A percentile compares a stretch with the other conserved stretches of the same genome.
phyloP scores from a whole-genome alignment of 2,888 invertebrate genomes.

The Macrophya alboannulata region DNA sequence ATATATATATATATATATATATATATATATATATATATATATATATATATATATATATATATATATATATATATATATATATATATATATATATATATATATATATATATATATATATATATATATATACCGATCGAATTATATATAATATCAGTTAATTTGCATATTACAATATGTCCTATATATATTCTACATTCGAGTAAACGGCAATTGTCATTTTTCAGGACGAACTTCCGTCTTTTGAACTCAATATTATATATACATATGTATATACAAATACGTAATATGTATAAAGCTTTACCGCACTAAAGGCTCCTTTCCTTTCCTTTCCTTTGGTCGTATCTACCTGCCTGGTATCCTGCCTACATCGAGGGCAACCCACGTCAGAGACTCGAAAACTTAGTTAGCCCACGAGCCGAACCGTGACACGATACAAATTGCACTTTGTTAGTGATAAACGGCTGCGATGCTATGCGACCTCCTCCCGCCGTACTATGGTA shows the following conservation, averaged over 20 bases:
- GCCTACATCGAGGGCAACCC: neutral
- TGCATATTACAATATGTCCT: too few species aligned
- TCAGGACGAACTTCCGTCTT: neutral
- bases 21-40: too few species aligned
- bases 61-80: too few species aligned
- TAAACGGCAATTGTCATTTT: too few species aligned
- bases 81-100: too few species aligned
- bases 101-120: too few species aligned
- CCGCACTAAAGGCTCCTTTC: neutral
- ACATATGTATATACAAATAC: neutral
- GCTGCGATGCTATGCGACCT: neutral
- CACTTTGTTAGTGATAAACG: constrained; percentile 43
- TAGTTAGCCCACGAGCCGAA: constrained; percentile 35
- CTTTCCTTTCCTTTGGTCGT: neutral
- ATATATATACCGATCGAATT: too few species aligned
- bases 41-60: too few species aligned
- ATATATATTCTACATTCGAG: too few species aligned
- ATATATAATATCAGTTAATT: too few species aligned
- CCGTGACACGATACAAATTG: constrained; percentile 41
- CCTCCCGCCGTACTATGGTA: too few species aligned
- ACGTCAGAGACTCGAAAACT: constrained; percentile 23
- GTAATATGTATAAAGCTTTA: neutral
- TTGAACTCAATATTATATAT: neutral
- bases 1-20: too few species aligned
- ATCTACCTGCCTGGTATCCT: neutral